These are phyloP conservation scores for Brachyhypopomus gauderio DNA, from an alignment of 2,113 vertebrate genomes.

Conservation along the genomic window DNA sequence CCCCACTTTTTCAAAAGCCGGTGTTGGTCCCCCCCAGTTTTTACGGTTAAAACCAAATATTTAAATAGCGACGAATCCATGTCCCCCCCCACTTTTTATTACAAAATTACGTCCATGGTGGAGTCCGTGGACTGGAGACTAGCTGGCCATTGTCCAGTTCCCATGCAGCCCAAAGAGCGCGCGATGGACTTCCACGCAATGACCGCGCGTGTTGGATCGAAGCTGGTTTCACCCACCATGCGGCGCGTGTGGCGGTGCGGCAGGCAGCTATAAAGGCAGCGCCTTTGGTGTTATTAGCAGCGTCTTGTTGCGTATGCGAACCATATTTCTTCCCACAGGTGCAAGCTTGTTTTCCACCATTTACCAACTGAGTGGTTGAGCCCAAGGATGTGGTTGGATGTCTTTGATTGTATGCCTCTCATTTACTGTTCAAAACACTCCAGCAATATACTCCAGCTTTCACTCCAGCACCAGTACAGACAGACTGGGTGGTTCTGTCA, in stretches of 20 bases:
- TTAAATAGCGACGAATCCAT: too few species aligned
- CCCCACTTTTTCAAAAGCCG: too few species aligned
- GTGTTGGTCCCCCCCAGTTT: too few species aligned
- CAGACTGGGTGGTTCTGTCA: slow-evolving; percentile 26
- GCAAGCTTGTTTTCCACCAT: background rate
- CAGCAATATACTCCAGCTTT: background rate
- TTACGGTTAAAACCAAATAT: too few species aligned
- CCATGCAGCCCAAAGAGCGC: too few species aligned
- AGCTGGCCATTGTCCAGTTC: too few species aligned
- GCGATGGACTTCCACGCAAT: background rate
- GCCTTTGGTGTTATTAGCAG: background rate
- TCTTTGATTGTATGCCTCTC: slow-evolving; percentile 7
- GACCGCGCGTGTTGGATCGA: background rate
- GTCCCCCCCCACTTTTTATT: too few species aligned
- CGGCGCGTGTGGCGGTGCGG: background rate
- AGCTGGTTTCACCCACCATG: background rate
- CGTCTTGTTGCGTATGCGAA: background rate
- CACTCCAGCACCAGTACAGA: background rate
- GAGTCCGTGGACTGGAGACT: background rate
- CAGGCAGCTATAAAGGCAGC: background rate
- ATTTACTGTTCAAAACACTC: background rate
- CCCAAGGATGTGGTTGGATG: background rate
- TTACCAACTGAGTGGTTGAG: background rate
- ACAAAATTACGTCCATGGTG: too few species aligned
- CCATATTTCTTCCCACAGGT: background rate